Percentiles rank a stretch among this genome's conserved stretches.
Evolutionary conservation across 2,888 invertebrate species (phyloP).

Genomic region (Abscondita cerata): DNA sequence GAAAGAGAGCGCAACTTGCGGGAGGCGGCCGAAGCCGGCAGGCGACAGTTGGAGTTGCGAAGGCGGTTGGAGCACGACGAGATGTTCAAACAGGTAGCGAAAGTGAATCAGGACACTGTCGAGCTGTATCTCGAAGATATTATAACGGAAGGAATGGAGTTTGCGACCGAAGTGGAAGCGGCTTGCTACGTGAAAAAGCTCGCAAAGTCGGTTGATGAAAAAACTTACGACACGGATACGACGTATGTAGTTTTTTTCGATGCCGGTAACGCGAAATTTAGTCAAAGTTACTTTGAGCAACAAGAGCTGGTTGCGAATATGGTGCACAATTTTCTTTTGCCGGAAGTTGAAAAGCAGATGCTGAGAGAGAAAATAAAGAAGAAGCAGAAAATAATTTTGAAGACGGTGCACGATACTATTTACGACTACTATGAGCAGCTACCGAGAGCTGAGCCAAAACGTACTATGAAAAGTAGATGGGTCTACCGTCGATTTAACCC

Average conservation of each 20-base stretch:
- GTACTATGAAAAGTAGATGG: too few species aligned
- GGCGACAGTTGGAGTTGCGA: conserved; percentile 77
- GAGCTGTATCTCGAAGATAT: conserved; percentile 70
- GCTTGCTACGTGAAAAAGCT: conserved; percentile 61
- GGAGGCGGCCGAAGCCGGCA: conserved; percentile 82
- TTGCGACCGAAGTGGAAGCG: conserved; percentile 64
- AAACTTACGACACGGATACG: conserved; percentile 40
- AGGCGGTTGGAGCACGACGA: conserved; percentile 78
- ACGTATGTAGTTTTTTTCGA: conserved; percentile 1
- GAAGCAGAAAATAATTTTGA: conserved; percentile 55
- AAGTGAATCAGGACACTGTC: conserved; percentile 67
- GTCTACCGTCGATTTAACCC: too few species aligned
- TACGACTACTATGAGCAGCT: conserved; percentile 35
- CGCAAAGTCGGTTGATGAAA: conserved; percentile 65
- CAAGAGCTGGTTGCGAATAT: conserved; percentile 66
- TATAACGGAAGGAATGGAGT: conserved; percentile 66
- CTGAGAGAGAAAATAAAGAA: conserved; percentile 54
- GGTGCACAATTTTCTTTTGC: conserved; percentile 66
- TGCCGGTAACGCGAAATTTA: neutral
- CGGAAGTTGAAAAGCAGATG: conserved; percentile 61
- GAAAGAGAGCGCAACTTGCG: conserved; percentile 77
- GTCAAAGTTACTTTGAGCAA: conserved; percentile 52
- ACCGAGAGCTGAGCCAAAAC: conserved; percentile 18
- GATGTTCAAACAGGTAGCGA: conserved; percentile 74
- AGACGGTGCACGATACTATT: conserved; percentile 56